These are phyloP conservation scores for Genyomyrus donnyi DNA, from an alignment of 2,113 vertebrate genomes.

Conservation along the genomic window DNA sequence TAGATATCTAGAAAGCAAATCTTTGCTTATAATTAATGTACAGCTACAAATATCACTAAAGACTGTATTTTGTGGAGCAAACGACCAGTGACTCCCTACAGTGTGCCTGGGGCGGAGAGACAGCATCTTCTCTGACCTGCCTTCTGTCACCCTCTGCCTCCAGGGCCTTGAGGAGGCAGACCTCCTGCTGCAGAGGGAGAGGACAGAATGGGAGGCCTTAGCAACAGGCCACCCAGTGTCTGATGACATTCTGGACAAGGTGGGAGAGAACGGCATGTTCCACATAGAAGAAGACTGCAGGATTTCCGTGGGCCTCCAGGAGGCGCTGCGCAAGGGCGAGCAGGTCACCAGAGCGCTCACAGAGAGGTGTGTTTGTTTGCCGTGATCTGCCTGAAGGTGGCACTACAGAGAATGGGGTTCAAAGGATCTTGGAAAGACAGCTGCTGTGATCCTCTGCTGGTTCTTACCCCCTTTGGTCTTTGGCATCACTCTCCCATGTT, in stretches of 20 bases:
- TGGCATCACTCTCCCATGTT: not conserved
- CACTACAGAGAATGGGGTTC: not conserved
- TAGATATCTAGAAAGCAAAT: not conserved
- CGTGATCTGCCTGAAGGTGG: not conserved
- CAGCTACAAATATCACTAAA: not conserved
- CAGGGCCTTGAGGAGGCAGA: conserved; percentile 59
- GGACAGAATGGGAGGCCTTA: conserved; percentile 32
- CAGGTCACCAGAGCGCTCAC: conserved; percentile 35
- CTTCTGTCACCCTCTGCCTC: conserved; percentile 13
- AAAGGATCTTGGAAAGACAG: not conserved
- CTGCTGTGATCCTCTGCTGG: not conserved
- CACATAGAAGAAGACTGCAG: conserved; percentile 42
- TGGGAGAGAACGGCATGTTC: conserved; percentile 37
- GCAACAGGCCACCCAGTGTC: not conserved
- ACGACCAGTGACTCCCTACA: not conserved
- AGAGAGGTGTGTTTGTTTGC: conserved; percentile 48
- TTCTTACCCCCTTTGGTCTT: not conserved
- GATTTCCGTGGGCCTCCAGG: conserved; percentile 51
- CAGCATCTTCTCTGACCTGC: not conserved
- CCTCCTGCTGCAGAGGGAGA: conserved; percentile 48
- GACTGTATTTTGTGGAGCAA: not conserved
- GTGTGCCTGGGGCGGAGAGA: not conserved
- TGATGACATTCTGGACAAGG: conserved; percentile 15
- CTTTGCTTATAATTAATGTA: not conserved
- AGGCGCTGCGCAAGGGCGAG: conserved; percentile 50